Base-by-base conservation (phyloP, 2,797 vertebrate species). In the Merluccius polli region DNA sequence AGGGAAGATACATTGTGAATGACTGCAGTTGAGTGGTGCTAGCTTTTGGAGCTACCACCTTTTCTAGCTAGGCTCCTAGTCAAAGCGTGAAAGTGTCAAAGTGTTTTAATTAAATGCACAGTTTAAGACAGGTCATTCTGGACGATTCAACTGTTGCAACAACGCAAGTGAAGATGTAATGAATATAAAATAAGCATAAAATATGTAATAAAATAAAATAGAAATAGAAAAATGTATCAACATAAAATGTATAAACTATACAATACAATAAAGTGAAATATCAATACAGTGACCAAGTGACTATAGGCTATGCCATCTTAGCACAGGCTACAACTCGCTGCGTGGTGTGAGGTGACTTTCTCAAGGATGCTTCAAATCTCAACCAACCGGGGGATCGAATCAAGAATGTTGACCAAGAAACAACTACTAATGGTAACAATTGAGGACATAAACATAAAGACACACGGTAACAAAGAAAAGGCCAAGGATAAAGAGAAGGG, bases 391-490 rank as follows among this genome's bases (percentile, higher is more conserved):
- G 59, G 59, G 24, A 65, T 65, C 59, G 3, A 27, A 65, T 24
- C 59, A 63, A 2, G 59, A 52, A 2, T 48, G 16, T 48, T 48
- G 48, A n/a, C 48, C 48, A 52, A 52, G 18, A 21, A 52, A 48
- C 44, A 59, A 24, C 52, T 59, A 9, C 24, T 9, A 59, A 59
- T 59, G 52, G 52, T 59, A 9, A 59, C 27, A 27, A n/a, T 3
- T 30, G 59, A 44, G 76, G 63, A 72, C 73, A 71, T 68, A 78
- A 82, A 74, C 84, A 84, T 84, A 78, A 79, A 81, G 13, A 84
- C 81, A 85, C 81, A 86, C 91, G 87, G 81, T 84, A 83, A 87
- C 89, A 90, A 90, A 86, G 29, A 86, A 83, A 92, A 91, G 89
- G 88, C 83, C 89, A 91, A 87, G 85, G 86, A 87, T 75, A n/a